Evolutionary conservation across 2,888 invertebrate genomes (phyloP).

Genomic region (Belgica antarctica): DNA sequence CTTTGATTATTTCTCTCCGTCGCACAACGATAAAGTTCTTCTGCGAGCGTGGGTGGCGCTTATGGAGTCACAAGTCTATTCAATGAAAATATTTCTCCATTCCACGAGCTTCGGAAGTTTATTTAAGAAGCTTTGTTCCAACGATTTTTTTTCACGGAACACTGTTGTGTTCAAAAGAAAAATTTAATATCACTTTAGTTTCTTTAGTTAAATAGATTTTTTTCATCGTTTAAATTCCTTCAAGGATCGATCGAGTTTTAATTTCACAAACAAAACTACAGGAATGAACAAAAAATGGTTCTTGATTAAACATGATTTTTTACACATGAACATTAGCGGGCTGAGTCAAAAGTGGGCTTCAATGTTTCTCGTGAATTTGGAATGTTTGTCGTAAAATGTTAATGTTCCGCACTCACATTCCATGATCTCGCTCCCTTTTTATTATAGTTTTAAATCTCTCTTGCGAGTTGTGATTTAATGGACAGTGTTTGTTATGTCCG

Average conservation of each 20-base stretch:
- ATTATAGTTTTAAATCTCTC: conserved; percentile 16
- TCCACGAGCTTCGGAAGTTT: background rate
- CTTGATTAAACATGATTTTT: background rate
- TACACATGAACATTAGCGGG: background rate
- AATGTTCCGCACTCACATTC: background rate
- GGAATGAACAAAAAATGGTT: no score
- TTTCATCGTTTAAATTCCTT: conserved; percentile 15
- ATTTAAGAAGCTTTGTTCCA: no score
- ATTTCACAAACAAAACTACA: background rate
- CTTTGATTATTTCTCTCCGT: conserved; percentile 18
- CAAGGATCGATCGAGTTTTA: background rate
- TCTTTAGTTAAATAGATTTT: conserved; percentile 14
- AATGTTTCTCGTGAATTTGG: background rate
- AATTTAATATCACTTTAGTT: conserved; percentile 20
- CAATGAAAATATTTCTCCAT: background rate
- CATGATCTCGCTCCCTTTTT: background rate
- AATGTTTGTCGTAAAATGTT: conserved; percentile 20
- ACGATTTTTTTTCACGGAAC: no score
- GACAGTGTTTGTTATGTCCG: conserved; percentile 23
- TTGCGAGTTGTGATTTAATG: conserved; percentile 16
- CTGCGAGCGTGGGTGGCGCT: background rate
- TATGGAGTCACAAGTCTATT: background rate
- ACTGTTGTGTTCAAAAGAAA: no score
- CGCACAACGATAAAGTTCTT: conserved; percentile 5
- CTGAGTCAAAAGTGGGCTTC: background rate